Base-by-base conservation (phyloP, 2,797 vertebrate genomes). In the Cryptoprocta ferox region DNA sequence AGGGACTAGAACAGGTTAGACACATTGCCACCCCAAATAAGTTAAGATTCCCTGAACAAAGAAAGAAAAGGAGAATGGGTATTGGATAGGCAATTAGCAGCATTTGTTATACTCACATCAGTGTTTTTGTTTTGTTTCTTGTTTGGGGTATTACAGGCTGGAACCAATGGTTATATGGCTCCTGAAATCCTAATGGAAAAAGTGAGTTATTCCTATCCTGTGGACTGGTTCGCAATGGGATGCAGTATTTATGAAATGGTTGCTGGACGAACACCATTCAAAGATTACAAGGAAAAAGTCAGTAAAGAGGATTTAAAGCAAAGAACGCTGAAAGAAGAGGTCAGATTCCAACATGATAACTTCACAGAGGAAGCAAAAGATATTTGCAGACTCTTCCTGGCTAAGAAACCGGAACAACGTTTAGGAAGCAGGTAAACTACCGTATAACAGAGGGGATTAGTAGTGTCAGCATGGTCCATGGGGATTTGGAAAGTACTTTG, bases 141-240 rank as follows among this genome's bases (percentile, higher is more conserved):
- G 11, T 70, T 56, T 79, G 89, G 59, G 82, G 30, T 76, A 13
- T 89, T 39, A 78, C 94, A 99, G 99, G 99, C 99, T 97, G 99
- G 99, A 84, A 99, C 99, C 3, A 99, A 99, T 85, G 99, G 99
- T 1, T 99, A 99, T 97, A 99, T 99, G 99, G 99, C 99, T 96
- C 99, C 99, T 0, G 99, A 99, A 98, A 98, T 99, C 97, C 98
- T 99, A 84, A 99, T 89, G 66, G 99, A 99, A 32, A 99, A 99
- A 42, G 99, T 98, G 24, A 99, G 98, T 3, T 99, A 99, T 98
- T 98, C 99, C 98, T 99, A 99, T 39, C 99, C 99, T 0, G 99
- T 99, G 98, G 99, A 99, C 98, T 99, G 99, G 99, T 99, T 99
- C 99, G 99, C 99, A 39, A 98, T 99, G 98, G 99, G 99, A 28